Percentiles rank a stretch among this genome's conserved stretches.
These are phyloP conservation scores for Bufo gargarizans DNA, from an alignment of 2,113 vertebrate genomes.

Conservation along the genomic window DNA sequence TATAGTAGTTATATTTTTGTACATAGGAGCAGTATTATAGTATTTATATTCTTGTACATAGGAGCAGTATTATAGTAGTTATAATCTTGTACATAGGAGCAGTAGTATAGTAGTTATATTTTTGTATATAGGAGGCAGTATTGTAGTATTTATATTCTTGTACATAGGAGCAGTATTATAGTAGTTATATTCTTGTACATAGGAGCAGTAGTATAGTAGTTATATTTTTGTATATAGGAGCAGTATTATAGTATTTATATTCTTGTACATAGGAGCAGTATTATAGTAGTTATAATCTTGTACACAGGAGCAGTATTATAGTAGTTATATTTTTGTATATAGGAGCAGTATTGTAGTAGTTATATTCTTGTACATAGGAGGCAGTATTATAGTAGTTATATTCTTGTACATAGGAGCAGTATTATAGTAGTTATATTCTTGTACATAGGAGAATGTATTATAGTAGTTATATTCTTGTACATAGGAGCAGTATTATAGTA, in stretches of 20 bases:
- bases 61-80: not conserved
- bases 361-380: not conserved
- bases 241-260: slow-evolving; percentile 6
- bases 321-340: not conserved
- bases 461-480: slow-evolving; percentile 5
- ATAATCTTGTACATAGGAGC: not conserved
- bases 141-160: slow-evolving; percentile 8
- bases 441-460: not conserved
- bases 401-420: not conserved
- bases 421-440: slow-evolving; percentile 9
- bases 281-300: slow-evolving; percentile 5
- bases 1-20: slow-evolving; percentile 5
- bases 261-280: not conserved
- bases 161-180: not conserved
- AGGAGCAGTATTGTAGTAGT: not conserved
- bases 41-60: slow-evolving; percentile 5
- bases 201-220: not conserved
- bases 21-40: not conserved
- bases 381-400: slow-evolving; percentile 5
- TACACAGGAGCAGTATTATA: not conserved
- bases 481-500: not conserved
- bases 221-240: not conserved
- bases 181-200: slow-evolving; percentile 5
- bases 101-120: slow-evolving; percentile 12
- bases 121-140: not conserved